Evolutionary conservation across 2,797 vertebrate genomes (phyloP).

Genomic region (Hemibagrus guttatus): DNA sequence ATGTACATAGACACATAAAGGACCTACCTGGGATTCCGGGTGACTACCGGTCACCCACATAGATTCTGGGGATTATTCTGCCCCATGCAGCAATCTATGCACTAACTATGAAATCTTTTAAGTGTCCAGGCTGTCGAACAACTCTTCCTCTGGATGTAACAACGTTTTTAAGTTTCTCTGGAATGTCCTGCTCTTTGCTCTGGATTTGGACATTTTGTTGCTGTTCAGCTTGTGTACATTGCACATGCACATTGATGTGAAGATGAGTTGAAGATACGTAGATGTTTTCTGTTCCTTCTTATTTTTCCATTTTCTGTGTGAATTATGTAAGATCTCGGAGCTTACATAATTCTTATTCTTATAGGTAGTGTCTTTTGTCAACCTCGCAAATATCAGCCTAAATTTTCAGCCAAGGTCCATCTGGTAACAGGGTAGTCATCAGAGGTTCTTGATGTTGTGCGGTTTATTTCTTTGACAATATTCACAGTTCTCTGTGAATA

Average conservation of each 20-base stretch:
- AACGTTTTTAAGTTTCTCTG: neutral
- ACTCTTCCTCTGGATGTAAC: neutral
- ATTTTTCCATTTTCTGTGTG: neutral
- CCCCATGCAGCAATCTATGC: too few relatives aligned
- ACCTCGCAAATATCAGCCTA: neutral
- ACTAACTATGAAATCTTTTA: too few relatives aligned
- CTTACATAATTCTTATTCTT: too few relatives aligned
- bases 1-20: neutral
- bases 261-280: neutral
- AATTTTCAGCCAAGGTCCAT: neutral
- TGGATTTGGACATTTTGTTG: neutral
- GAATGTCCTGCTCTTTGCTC: neutral
- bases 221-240: neutral
- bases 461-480: neutral
- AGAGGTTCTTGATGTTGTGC: neutral
- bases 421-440: neutral
- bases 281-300: neutral
- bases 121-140: neutral
- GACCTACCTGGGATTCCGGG: too few relatives aligned
- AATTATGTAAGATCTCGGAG: neutral
- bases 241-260: neutral
- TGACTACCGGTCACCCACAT: too few relatives aligned
- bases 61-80: too few relatives aligned
- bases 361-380: neutral
- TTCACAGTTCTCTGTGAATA: neutral